A percentile compares a stretch with the other conserved stretches of the same genome.
Conservation (phyloP, 1,140 invertebrate species). For the Cardiocondyla obscurior region DNA sequence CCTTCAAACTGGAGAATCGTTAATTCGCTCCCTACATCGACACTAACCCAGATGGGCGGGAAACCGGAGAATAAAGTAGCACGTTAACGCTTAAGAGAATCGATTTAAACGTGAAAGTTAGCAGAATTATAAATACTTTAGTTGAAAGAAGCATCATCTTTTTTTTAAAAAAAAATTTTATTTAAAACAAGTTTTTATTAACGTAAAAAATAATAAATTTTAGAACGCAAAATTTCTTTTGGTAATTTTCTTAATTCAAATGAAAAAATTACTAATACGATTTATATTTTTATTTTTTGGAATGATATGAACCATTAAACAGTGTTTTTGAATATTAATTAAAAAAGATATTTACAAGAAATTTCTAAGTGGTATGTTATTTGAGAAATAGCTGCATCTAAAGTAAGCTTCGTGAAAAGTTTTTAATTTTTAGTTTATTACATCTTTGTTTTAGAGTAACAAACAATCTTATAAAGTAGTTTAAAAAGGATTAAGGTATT, state of each 20-base stretch:
- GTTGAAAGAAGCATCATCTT: not conserved
- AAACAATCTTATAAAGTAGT: slow-evolving; percentile 11
- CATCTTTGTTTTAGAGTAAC: slow-evolving; percentile 1
- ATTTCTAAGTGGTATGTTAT: not conserved
- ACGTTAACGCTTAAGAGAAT: slow-evolving; percentile 10
- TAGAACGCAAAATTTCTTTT: not conserved
- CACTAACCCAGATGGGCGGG: slow-evolving; percentile 27
- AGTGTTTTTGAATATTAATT: too few species aligned
- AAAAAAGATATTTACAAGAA: not conserved
- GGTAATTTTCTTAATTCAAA: not conserved
- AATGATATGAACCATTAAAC: not conserved
- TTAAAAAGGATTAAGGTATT: slow-evolving; percentile 30
- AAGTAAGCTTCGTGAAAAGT: not conserved
- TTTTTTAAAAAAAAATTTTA: not conserved
- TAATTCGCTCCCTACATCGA: slow-evolving; percentile 42
- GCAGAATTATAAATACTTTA: not conserved
- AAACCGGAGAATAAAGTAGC: slow-evolving; percentile 25
- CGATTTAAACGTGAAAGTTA: slow-evolving; percentile 24
- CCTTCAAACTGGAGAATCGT: slow-evolving; percentile 46
- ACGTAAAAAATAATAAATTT: not conserved
- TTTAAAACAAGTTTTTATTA: not conserved
- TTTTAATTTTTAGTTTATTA: slow-evolving; percentile 25
- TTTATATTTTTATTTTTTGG: too few species aligned
- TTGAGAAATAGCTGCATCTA: not conserved
- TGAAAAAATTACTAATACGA: too few species aligned